Percentiles rank a stretch among this genome's conserved stretches.
These are phyloP conservation scores for Sinohyriopsis cumingii DNA, from an alignment of 2,888 invertebrate genomes.

Conservation along the genomic window DNA sequence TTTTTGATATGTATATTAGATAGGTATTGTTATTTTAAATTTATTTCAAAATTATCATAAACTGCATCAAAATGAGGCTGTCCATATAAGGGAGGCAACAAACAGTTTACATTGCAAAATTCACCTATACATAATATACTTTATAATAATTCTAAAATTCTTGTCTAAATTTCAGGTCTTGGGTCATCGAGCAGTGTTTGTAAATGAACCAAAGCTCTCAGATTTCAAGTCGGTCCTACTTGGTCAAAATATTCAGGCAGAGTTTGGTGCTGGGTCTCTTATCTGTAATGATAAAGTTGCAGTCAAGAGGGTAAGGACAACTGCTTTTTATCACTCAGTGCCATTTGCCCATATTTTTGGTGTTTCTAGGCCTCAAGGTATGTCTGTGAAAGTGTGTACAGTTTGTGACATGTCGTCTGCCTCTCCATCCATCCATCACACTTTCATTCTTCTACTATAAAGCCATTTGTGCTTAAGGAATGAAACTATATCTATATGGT, in stretches of 20 bases:
- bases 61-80: too few relatives aligned
- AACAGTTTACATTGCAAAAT: background rate
- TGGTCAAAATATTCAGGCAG: conserved; percentile 82
- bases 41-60: too few relatives aligned
- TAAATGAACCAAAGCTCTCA: conserved; percentile 93
- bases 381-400: too few relatives aligned
- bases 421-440: too few relatives aligned
- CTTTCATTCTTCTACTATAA: too few relatives aligned
- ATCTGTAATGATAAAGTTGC: conserved; percentile 95
- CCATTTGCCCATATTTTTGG: background rate
- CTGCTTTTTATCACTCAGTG: conserved; percentile 9
- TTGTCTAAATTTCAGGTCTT: conserved; percentile 37
- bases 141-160: background rate
- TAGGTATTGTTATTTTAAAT: too few relatives aligned
- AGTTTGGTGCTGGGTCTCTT: conserved; percentile 92
- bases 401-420: too few relatives aligned
- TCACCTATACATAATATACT: background rate
- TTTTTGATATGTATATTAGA: too few relatives aligned
- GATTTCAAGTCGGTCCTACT: conserved; percentile 84
- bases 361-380: background rate
- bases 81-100: too few relatives aligned
- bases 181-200: conserved; percentile 83
- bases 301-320: conserved; percentile 81
- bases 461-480: too few relatives aligned
- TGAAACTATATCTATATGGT: too few relatives aligned